A percentile compares a stretch with the other conserved stretches of the same genome.
These are phyloP conservation scores for Piezodorus guildinii DNA, from an alignment of 1,140 invertebrate species.

Conservation along the genomic window DNA sequence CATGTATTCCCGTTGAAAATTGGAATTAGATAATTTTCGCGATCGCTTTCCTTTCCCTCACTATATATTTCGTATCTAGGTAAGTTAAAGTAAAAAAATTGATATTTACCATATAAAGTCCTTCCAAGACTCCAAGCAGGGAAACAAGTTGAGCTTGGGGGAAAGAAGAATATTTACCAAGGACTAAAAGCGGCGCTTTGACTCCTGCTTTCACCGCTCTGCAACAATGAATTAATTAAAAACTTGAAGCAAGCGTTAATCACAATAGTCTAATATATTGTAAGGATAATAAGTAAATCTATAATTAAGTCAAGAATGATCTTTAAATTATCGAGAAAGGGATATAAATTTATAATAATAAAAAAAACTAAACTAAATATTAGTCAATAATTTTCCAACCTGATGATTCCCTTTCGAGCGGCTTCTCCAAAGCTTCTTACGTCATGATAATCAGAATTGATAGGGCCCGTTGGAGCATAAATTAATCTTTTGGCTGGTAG, in stretches of 20 bases:
- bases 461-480: constrained; percentile 24
- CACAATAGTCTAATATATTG: too few species aligned
- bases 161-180: constrained; percentile 45
- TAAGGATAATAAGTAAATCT: too few species aligned
- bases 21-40: too few species aligned
- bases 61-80: too few species aligned
- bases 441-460: constrained; percentile 59
- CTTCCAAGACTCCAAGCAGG: constrained; percentile 70
- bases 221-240: constrained; percentile 1
- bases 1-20: too few species aligned
- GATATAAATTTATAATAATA: too few species aligned
- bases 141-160: constrained; percentile 54
- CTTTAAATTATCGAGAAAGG: too few species aligned
- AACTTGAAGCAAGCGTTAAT: too few species aligned
- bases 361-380: too few species aligned
- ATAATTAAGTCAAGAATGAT: too few species aligned
- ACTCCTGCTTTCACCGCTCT: constrained; percentile 54
- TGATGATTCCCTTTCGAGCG: constrained; percentile 46
- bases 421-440: constrained; percentile 53
- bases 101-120: constrained; percentile 63
- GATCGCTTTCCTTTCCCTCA: too few species aligned
- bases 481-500: constrained; percentile 24
- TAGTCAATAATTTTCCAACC: constrained; percentile 34
- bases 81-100: too few species aligned
- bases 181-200: constrained; percentile 50